Percentiles rank a stretch among this genome's conserved stretches.
Evolutionary conservation across 2,888 invertebrate genomes (phyloP).

Genomic region (Monopis laevigella): DNA sequence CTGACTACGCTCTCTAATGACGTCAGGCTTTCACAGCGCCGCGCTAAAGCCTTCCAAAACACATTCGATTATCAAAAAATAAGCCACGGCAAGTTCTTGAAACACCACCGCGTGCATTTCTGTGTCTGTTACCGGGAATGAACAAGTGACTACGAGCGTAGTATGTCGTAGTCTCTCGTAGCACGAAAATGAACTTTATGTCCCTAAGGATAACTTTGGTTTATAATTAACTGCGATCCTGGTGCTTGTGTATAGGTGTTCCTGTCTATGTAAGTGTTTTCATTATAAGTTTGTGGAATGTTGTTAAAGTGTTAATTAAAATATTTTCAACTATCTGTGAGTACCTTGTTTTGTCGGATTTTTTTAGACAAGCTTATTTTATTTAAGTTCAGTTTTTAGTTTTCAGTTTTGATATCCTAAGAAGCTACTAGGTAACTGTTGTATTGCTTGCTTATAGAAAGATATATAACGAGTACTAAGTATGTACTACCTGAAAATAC

Average conservation of each 20-base stretch:
- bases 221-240: slow-evolving; percentile 39
- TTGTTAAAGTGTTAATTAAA: not conserved
- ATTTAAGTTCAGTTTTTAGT: too few species aligned
- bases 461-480: too few species aligned
- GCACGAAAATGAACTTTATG: slow-evolving; percentile 53
- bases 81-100: slow-evolving; percentile 4
- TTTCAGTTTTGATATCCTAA: too few species aligned
- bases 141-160: not conserved
- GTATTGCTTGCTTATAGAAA: too few species aligned
- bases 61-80: slow-evolving; percentile 1
- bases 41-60: slow-evolving; percentile 17
- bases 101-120: slow-evolving; percentile 8
- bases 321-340: too few species aligned
- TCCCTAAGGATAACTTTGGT: slow-evolving; percentile 41
- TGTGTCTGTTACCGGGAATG: slow-evolving; percentile 1
- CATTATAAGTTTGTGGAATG: slow-evolving; percentile 1
- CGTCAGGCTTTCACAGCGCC: slow-evolving; percentile 59
- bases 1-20: slow-evolving; percentile 63
- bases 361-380: too few species aligned
- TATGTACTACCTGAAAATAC: too few species aligned
- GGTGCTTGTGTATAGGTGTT: slow-evolving; percentile 27
- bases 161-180: slow-evolving; percentile 21
- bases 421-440: too few species aligned
- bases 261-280: slow-evolving; percentile 10
- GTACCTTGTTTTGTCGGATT: too few species aligned